Evolutionary conservation across 53 echinoderm and acorn worm genomes (phyloP).

Genomic region (Pentamera pediparva): DNA sequence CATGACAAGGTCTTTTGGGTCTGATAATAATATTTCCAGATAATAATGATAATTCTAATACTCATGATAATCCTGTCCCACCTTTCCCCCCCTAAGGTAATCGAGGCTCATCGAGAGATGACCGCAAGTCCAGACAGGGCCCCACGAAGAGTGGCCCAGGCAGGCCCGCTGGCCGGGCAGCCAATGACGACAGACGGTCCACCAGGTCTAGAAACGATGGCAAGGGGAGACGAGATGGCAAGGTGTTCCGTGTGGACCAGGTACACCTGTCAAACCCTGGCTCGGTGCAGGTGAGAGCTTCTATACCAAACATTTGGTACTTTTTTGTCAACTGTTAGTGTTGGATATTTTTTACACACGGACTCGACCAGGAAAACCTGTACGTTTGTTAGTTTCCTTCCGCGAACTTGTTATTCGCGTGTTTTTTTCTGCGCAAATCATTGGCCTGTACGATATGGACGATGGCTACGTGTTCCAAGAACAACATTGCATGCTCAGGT

Average conservation of each 20-base stretch:
- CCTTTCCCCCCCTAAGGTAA: background rate
- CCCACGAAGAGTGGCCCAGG: slow-evolving; percentile 34
- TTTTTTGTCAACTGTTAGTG: too few relatives aligned
- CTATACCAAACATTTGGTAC: background rate
- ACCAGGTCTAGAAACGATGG: background rate
- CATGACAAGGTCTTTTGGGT: too few relatives aligned
- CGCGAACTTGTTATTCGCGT: background rate
- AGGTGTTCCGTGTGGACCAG: slow-evolving; percentile 75
- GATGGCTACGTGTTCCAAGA: too few relatives aligned
- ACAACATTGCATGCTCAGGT: too few relatives aligned
- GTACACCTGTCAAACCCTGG: slow-evolving; percentile 60
- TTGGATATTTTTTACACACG: background rate
- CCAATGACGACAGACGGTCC: slow-evolving; percentile 26
- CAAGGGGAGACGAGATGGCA: slow-evolving; percentile 39
- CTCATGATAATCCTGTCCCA: background rate
- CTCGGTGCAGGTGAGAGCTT: slow-evolving; percentile 58
- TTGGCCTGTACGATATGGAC: background rate
- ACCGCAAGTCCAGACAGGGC: slow-evolving; percentile 27
- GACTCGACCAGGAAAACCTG: background rate
- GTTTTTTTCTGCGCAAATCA: background rate
- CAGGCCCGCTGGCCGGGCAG: slow-evolving; percentile 31
- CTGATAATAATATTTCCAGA: too few relatives aligned
- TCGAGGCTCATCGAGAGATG: slow-evolving; percentile 17
- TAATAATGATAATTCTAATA: too few relatives aligned
- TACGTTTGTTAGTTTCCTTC: background rate